These are phyloP conservation scores for Lepidocyrtoides sp. DNA, from an alignment of 2,888 invertebrate genomes.

Conservation along the genomic window DNA sequence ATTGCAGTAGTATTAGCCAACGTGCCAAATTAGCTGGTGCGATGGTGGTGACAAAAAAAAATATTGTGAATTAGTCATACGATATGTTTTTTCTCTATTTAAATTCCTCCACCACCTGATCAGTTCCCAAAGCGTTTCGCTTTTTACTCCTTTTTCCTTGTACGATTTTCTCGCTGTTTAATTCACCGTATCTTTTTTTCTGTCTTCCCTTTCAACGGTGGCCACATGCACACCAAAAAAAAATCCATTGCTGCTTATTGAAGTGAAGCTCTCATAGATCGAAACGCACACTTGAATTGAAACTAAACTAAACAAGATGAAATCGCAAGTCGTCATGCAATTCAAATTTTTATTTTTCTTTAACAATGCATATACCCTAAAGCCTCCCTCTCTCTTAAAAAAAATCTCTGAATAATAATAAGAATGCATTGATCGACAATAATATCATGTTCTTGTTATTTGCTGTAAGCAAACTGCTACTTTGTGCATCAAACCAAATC, in stretches of 20 bases:
- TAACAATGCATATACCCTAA: constrained; percentile 39
- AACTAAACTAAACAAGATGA: constrained; percentile 42
- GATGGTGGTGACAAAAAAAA: constrained; percentile 32
- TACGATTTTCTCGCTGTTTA: constrained; percentile 15
- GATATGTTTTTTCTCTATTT: background rate
- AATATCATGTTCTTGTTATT: constrained; percentile 36
- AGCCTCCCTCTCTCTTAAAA: constrained; percentile 12
- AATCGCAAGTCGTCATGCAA: constrained; percentile 73
- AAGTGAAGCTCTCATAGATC: too few species aligned
- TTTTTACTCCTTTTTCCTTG: constrained; percentile 13
- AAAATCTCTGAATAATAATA: constrained; percentile 10
- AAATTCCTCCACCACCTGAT: constrained; percentile 1
- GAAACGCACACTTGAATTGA: too few species aligned
- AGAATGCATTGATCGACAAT: background rate
- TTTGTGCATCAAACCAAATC: constrained; percentile 28
- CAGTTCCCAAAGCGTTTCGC: background rate
- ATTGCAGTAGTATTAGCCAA: background rate
- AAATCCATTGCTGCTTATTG: constrained; percentile 9
- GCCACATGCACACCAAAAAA: background rate
- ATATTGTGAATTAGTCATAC: constrained; percentile 28
- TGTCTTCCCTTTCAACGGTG: constrained; percentile 54
- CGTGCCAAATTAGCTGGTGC: too few species aligned
- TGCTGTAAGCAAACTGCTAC: constrained; percentile 40
- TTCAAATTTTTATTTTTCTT: constrained; percentile 25
- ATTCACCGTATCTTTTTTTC: too few species aligned